These are phyloP conservation scores for Ceratosolen fusciceps DNA, from an alignment of 1,140 invertebrate species.

Conservation along the genomic window DNA sequence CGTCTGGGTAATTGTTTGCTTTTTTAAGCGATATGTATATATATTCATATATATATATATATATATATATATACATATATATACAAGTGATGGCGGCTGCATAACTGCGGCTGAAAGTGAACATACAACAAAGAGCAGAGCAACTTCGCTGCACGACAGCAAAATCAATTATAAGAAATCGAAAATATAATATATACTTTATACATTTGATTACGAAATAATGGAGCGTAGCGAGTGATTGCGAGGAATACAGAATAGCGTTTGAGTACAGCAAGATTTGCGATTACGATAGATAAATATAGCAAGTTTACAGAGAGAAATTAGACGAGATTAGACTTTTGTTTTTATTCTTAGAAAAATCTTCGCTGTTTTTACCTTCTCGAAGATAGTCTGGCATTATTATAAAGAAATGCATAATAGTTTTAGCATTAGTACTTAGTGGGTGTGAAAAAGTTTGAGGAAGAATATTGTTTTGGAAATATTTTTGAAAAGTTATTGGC, in stretches of 20 bases:
- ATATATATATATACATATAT: no score
- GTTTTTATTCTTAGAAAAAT: background rate
- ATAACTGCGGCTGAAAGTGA: slow-evolving; percentile 6
- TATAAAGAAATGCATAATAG: background rate
- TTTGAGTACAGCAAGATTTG: slow-evolving; percentile 1
- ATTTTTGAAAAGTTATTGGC: background rate
- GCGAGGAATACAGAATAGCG: slow-evolving; percentile 14
- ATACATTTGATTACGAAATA: slow-evolving; percentile 3
- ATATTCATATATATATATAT: no score
- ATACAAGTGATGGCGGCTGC: slow-evolving; percentile 13
- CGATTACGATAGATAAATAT: slow-evolving; percentile 6
- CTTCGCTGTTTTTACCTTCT: background rate
- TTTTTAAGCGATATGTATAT: no score
- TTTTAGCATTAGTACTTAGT: background rate
- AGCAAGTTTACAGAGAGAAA: slow-evolving; percentile 25
- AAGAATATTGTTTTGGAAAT: background rate
- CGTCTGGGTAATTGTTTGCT: background rate
- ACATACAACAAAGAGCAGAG: slow-evolving; percentile 5
- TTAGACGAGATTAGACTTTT: background rate
- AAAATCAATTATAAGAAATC: slow-evolving; percentile 4
- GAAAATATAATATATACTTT: background rate
- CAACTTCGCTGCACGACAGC: slow-evolving; percentile 1
- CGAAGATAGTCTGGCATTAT: background rate
- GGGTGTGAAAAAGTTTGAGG: background rate
- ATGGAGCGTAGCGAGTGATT: slow-evolving; percentile 21